Percentiles rank a stretch among this genome's conserved stretches.
These are phyloP conservation scores for Ricordea florida DNA, from an alignment of 92 coral and sea anemone genomes.

Conservation along the genomic window DNA sequence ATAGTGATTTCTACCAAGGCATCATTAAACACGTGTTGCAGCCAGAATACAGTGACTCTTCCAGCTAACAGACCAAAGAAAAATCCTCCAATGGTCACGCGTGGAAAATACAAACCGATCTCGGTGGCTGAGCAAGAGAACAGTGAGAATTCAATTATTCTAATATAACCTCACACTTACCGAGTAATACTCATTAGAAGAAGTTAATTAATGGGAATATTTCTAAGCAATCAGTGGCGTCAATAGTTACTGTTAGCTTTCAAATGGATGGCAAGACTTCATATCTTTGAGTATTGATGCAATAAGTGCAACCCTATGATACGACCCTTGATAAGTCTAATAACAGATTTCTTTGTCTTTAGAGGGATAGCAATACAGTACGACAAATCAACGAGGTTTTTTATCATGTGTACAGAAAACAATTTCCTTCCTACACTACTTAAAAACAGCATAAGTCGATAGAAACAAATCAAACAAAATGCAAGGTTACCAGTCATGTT, in stretches of 20 bases:
- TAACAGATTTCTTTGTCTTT: no score
- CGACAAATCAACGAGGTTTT: no score
- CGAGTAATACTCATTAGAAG: not conserved
- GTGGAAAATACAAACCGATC: slow-evolving; percentile 96
- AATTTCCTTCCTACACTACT: no score
- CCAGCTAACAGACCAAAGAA: slow-evolving; percentile 95
- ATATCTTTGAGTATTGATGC: no score
- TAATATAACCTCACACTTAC: not conserved
- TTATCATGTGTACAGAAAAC: no score
- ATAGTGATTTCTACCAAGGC: slow-evolving; percentile 98
- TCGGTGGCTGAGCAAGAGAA: slow-evolving; percentile 67
- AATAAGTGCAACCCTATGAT: no score
- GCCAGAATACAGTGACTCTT: slow-evolving; percentile 98
- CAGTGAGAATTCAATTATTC: not conserved
- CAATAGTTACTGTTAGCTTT: no score
- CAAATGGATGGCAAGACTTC: no score
- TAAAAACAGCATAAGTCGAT: no score
- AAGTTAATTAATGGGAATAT: not conserved
- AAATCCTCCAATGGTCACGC: slow-evolving; percentile 96
- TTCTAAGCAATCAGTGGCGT: not conserved
- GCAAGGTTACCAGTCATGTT: slow-evolving; percentile 85
- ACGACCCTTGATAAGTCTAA: no score
- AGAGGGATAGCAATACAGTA: no score
- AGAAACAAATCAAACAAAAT: no score
- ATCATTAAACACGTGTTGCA: slow-evolving; percentile 97